Evolutionary conservation across 2,888 invertebrate species (phyloP).

Genomic region (Drosophila setosimentum): DNA sequence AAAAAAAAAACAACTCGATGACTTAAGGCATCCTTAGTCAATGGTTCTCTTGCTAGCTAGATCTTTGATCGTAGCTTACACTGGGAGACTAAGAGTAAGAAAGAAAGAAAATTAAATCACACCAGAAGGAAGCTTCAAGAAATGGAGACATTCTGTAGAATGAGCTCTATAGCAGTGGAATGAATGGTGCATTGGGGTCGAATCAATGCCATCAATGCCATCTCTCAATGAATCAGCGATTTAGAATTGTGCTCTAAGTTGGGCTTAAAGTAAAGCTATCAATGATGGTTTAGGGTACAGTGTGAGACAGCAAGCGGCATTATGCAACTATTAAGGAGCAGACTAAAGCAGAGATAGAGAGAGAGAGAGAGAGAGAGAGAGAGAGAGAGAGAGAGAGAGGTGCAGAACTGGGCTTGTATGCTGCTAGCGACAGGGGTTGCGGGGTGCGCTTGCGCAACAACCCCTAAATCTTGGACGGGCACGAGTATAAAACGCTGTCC

Average conservation of each 20-base stretch:
- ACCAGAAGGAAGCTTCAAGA: not conserved
- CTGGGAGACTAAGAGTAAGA: not conserved
- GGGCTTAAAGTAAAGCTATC: not conserved
- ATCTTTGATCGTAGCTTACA: not conserved
- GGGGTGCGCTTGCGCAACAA: slow-evolving; percentile 74
- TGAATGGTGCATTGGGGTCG: not conserved
- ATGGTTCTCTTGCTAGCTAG: not conserved
- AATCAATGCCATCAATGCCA: not conserved
- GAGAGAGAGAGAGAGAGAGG: slow-evolving; percentile 14
- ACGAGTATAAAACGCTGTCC: slow-evolving; percentile 64
- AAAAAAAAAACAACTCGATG: not conserved
- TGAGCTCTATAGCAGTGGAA: not conserved
- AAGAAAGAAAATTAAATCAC: not conserved
- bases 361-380: not conserved
- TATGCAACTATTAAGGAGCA: not conserved
- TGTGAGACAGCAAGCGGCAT: not conserved
- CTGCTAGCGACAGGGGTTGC: slow-evolving; percentile 12
- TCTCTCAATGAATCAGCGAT: not conserved
- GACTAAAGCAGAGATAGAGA: not conserved
- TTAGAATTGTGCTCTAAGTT: not conserved
- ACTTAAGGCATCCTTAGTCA: not conserved
- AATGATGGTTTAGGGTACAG: not conserved
- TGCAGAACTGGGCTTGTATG: slow-evolving; percentile 16
- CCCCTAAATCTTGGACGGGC: slow-evolving; percentile 49
- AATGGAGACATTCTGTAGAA: not conserved